Conservation (phyloP, 2,888 invertebrate species). For the Plemyria rubiginata region DNA sequence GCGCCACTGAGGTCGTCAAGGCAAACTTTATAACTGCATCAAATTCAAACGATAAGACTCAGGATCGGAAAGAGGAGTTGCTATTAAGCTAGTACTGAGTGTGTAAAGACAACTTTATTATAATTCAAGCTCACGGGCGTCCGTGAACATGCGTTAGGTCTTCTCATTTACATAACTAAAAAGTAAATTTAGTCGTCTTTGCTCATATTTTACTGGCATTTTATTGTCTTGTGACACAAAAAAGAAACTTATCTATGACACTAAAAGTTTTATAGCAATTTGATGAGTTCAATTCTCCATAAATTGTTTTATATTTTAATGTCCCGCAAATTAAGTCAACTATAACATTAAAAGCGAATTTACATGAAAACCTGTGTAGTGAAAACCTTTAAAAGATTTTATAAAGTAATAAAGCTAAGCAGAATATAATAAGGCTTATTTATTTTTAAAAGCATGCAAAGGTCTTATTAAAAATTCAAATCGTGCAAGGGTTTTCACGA, state of each 20-base stretch:
- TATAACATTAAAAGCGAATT: constrained; percentile 28
- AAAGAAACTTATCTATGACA: constrained; percentile 38
- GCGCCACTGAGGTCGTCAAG: too few relatives aligned
- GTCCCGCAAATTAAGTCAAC: constrained; percentile 26
- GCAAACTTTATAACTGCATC: too few relatives aligned
- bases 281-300: constrained; percentile 37
- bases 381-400: constrained; percentile 21
- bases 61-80: too few relatives aligned
- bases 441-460: constrained; percentile 39
- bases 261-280: constrained; percentile 37
- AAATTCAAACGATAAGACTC: too few relatives aligned
- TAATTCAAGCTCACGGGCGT: constrained; percentile 55
- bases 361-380: constrained; percentile 28
- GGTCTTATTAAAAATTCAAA: constrained; percentile 39
- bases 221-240: constrained; percentile 44
- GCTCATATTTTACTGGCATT: constrained; percentile 51
- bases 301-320: constrained; percentile 36
- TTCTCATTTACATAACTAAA: constrained; percentile 56
- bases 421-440: constrained; percentile 32
- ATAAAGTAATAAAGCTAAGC: constrained; percentile 25
- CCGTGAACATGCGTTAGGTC: constrained; percentile 54
- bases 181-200: constrained; percentile 49
- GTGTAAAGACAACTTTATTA: constrained; percentile 49
- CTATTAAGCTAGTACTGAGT: neutral
- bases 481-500: constrained; percentile 35